Base-by-base conservation (phyloP, 2,113 vertebrate species). In the Urocynchramus pylzowi region DNA sequence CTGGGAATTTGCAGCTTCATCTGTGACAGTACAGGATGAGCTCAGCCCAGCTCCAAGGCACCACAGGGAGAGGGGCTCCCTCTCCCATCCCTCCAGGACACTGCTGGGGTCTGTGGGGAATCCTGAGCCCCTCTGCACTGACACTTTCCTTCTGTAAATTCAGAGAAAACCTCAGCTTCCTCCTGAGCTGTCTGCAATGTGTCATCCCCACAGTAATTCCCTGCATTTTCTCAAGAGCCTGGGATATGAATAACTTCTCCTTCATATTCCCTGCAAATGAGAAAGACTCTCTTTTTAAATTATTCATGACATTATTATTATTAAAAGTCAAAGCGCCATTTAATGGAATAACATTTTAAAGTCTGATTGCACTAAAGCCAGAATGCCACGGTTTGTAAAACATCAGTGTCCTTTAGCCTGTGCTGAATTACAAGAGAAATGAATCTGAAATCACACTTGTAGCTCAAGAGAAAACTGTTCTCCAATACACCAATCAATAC, bases 241-340 rank as follows among this genome's bases (percentile, higher is more conserved):
- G 21, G 28, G 47, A 67, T 67, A 84, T 57, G 56, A 90, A 84
- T 59, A 84, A 70, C 50, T 52, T 61, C 73, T 75, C 70, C 67
- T 74, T 85, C 64, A 30, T 17, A 41, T 20, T 53, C 75, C n/a
- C 68, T 71, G 52, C 54, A 95, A 96, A 79, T 53, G 65, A 84
- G 78, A 89, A 91, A 61, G 42, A n/a, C 13, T 87, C 45, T 80
- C 30, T 50, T 52, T 27, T 59, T 45, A 61, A 91, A 95, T 87
- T 92, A 96, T 94, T 93, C 90, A 94, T 84, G 19, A 49, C 50
- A 35, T 84, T 91, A 85, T 78, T 95, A 91, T 67, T 95, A 93
- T 74, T 88, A 90, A 47, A 91, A 95, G 79, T 61, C 93, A 81
- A 93, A 91, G 74, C 17, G 4, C 50, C 74, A 18, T 67, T 84